Evolutionary conservation across 1,140 invertebrate species (phyloP).

Genomic region (Neodiprion virginianus): DNA sequence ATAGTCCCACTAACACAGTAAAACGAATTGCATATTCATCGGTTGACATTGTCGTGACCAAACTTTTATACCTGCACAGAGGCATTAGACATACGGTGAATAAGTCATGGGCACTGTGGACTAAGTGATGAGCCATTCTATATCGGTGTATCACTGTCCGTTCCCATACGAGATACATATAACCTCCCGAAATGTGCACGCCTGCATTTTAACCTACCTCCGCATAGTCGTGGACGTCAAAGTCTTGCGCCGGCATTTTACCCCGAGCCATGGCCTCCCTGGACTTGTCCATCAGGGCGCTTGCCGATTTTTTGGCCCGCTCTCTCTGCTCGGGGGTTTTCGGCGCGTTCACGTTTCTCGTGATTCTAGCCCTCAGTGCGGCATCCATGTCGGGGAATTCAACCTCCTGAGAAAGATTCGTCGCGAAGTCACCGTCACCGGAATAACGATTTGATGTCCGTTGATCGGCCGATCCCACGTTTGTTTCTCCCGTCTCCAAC

Average conservation of each 20-base stretch:
- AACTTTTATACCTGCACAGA: no score
- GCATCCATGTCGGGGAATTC: constrained; percentile 10
- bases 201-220: not conserved
- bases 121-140: no score
- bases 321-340: constrained; percentile 17
- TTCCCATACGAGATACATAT: no score
- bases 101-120: no score
- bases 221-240: not conserved
- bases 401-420: not conserved
- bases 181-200: no score
- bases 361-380: constrained; percentile 10
- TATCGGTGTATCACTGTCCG: no score
- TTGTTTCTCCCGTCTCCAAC: not conserved
- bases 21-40: no score
- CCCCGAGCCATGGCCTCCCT: constrained; percentile 16
- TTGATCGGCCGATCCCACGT: no score
- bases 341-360: not conserved
- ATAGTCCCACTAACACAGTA: no score
- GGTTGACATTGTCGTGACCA: no score
- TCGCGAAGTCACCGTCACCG: not conserved
- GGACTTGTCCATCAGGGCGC: constrained; percentile 18
- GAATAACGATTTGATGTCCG: no score
- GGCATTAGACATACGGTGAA: no score
- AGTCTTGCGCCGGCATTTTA: constrained; percentile 2
- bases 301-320: constrained; percentile 12